Evolutionary conservation across 2,113 vertebrate species (phyloP), one percentile per base, ranked within the genome.

Genomic region (Hemiscyllium ocellatum): DNA sequence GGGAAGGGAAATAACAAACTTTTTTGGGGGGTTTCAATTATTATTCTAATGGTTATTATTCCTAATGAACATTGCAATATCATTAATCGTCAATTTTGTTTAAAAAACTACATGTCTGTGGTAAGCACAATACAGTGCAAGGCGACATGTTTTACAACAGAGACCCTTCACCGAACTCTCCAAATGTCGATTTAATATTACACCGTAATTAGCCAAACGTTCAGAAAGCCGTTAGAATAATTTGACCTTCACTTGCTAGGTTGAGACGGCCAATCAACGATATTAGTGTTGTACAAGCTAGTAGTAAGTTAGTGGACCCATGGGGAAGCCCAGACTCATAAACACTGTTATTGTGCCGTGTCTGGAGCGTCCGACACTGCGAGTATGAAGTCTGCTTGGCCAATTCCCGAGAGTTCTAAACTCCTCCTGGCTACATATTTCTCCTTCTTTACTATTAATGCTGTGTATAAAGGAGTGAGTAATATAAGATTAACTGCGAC

Each of bases 161-260:
- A 70, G 68, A 47, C 47, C n/a, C 20, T 33, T 72, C 68, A 37
- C 68, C 47, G 42, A 95, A 72, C 68, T 72, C 69, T 95, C 94
- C 50, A 95, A 95, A 95, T 95, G 94, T 95, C 94, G 68, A 95
- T 95, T 95, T 95, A 95, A 95, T 52, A 95, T 95, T 95, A 52
- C 94, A 76, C 94, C 94, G 94, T 95, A 95, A 95, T 95, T 95
- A 95, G 94, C 69, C 94, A 72, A 95, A 70, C 94, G 94, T 95
- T 95, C 94, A 95, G 94, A 95, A 95, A 95, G 94, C 94, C 94
- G 94, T 95, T 95, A 95, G 98, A 98, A 98, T 97, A 98, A 97
- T 98, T 98, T 98, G 98, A 98, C 98, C 98, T 99, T 98, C 98
- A 98, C 98, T 98, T 98, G 97, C 98, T 98, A 97, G 98, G 97